These are phyloP conservation scores for Bellardia bayeri DNA, from an alignment of 2,888 invertebrate species.

Conservation along the genomic window DNA sequence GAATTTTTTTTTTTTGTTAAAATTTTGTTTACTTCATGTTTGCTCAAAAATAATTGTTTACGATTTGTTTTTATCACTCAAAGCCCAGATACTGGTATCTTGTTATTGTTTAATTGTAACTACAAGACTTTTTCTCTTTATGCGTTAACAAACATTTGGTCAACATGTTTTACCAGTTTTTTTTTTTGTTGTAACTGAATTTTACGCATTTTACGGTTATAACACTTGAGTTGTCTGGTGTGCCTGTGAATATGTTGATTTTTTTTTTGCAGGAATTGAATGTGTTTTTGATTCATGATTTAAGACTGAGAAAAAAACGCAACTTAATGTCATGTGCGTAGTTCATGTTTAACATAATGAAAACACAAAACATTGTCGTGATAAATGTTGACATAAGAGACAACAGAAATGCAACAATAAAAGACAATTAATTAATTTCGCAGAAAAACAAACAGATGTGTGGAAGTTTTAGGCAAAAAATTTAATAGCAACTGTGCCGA, in stretches of 20 bases:
- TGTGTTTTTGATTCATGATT: constrained; percentile 55
- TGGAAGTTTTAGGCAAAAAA: neutral
- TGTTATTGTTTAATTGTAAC: constrained; percentile 12
- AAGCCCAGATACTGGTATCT: neutral
- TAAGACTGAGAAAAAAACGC: constrained; percentile 17
- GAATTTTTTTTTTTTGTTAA: neutral
- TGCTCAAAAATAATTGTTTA: constrained; percentile 7
- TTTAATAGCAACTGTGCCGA: neutral
- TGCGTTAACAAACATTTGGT: constrained; percentile 57
- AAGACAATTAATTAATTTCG: constrained; percentile 45
- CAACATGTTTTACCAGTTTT: constrained; percentile 61
- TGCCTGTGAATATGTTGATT: neutral
- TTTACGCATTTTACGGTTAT: constrained; percentile 72
- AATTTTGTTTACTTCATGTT: neutral
- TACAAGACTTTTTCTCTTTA: constrained; percentile 25
- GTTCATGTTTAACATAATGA: constrained; percentile 67
- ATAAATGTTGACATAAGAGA: constrained; percentile 45
- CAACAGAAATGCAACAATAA: constrained; percentile 43
- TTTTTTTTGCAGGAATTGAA: constrained; percentile 43
- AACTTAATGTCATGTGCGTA: constrained; percentile 71
- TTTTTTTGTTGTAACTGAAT: constrained; percentile 22
- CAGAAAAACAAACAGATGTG: neutral
- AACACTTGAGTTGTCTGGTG: constrained; percentile 10
- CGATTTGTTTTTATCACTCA: constrained; percentile 2
- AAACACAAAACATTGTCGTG: constrained; percentile 34